Evolutionary conservation across 2,113 vertebrate species (phyloP).

Genomic region (Phycodurus eques): DNA sequence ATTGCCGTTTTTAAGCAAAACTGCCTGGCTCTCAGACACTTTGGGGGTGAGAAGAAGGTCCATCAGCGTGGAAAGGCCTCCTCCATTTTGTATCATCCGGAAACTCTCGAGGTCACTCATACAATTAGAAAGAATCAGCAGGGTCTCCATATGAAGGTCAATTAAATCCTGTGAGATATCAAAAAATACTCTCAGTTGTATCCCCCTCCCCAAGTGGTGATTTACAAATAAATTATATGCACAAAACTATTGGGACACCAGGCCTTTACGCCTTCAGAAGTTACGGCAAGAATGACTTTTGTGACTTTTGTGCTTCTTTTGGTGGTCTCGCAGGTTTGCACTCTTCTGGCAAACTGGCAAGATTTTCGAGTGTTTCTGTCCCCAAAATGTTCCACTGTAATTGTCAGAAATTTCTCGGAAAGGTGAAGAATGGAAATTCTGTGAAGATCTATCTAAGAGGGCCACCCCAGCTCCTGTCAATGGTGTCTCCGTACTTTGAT

Average conservation of each 20-base stretch:
- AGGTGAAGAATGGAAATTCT: background rate
- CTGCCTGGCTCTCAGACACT: background rate
- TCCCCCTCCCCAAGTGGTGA: background rate
- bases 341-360: background rate
- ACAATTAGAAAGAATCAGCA: conserved; percentile 82
- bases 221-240: background rate
- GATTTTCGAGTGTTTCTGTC: background rate
- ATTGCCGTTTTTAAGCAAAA: conserved; percentile 50
- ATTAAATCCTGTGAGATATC: conserved; percentile 72
- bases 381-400: background rate
- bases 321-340: background rate
- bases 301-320: background rate
- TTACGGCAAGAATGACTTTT: background rate
- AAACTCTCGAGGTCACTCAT: conserved; percentile 76
- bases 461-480: background rate
- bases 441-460: background rate
- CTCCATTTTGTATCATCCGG: conserved; percentile 71
- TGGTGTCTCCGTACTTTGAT: background rate
- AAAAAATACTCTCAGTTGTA: background rate
- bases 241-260: background rate
- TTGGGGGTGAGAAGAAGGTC: conserved; percentile 60
- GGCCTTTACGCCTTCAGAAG: too few species aligned
- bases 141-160: conserved; percentile 82
- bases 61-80: conserved; percentile 78
- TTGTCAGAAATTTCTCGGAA: background rate